Base-by-base conservation (phyloP, 2,888 invertebrate genomes). In the Pachycephus smyrnensis region DNA sequence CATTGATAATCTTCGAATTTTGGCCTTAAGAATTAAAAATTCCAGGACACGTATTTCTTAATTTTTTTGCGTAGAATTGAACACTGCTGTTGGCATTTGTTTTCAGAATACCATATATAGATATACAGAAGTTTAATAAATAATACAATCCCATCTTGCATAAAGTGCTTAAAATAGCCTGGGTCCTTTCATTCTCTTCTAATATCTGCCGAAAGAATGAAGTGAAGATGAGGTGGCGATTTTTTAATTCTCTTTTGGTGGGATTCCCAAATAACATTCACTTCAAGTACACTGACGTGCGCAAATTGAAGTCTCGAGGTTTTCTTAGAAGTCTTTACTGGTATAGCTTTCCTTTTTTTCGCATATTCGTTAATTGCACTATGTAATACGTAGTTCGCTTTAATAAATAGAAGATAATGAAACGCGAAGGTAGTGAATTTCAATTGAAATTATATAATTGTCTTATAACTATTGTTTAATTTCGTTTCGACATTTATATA, bases 401-500 rank as follows among this genome's bases (percentile, higher is more conserved):
- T 35, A 68, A 30, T 23, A 33, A n/a, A 36, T 33, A 4, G 33
- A 33, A 33, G 33, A 33, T 33, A 33, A 33, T 3, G 33, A 33
- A 33, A 33, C 33, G 33, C 33, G 40, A 2, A 55, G 23, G 40
- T 9, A 23, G 15, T 55, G 30, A 40, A 11, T 31, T n/a, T 32
- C 30, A 40, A 55, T 71, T n/a, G 12, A 69, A 23, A 33, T 69
- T 11, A 37, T 69, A 69, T 40, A 80, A 80, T 76, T 23, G 9
- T 15, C 23, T 55, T 55, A 23, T 55, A 55, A 23, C 9, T 9
- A 9, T 15, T 55, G 9, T 55, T 55, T 55, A 55, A 55, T 55
- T 55, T 55, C 40, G 23, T 55, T 55, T 6, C 15, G 23, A 55
- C 0, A 9, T 55, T 55, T 6, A 55, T 6, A 23, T 6, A 23